A percentile compares a stretch with the other conserved stretches of the same genome.
Conservation (phyloP, 1,140 invertebrate genomes). For the Trichomalopsis sarcophagae region DNA sequence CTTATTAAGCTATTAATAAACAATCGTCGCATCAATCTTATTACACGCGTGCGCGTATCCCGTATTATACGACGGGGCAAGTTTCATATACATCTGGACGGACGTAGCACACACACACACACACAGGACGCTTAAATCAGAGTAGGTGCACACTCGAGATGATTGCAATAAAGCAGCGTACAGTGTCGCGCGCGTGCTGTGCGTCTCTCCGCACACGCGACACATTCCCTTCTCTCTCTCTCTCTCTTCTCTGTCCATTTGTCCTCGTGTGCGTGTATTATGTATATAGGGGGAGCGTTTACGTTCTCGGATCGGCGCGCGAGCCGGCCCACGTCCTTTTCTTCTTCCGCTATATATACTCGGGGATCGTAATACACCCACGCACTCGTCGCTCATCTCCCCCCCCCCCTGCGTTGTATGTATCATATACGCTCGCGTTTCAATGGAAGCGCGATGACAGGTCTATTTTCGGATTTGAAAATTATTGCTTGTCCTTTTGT, state of each 20-base stretch:
- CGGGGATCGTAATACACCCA: slow-evolving; percentile 11
- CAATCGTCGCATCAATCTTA: background rate
- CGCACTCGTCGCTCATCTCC: background rate
- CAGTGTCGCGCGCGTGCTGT: slow-evolving; percentile 20
- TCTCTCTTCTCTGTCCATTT: background rate
- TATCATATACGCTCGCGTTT: background rate
- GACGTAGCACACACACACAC: background rate
- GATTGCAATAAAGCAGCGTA: slow-evolving; percentile 24
- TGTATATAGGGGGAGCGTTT: background rate
- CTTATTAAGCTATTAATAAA: slow-evolving; percentile 5
- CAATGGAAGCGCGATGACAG: background rate
- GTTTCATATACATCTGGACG: background rate
- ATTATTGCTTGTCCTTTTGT: background rate
- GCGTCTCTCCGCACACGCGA: slow-evolving; percentile 1
- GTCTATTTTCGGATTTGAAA: background rate
- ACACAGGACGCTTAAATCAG: slow-evolving; percentile 32
- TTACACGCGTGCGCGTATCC: no score
- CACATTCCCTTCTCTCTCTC: background rate
- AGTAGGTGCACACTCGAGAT: background rate
- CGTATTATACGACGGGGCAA: no score
- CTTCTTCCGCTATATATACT: background rate
- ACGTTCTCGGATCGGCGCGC: background rate
- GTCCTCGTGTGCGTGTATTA: background rate
- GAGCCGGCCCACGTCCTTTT: background rate
- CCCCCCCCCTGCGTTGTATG: background rate